Base-by-base conservation (phyloP, 1,140 invertebrate species). In the Aphelinus atriplicis region DNA sequence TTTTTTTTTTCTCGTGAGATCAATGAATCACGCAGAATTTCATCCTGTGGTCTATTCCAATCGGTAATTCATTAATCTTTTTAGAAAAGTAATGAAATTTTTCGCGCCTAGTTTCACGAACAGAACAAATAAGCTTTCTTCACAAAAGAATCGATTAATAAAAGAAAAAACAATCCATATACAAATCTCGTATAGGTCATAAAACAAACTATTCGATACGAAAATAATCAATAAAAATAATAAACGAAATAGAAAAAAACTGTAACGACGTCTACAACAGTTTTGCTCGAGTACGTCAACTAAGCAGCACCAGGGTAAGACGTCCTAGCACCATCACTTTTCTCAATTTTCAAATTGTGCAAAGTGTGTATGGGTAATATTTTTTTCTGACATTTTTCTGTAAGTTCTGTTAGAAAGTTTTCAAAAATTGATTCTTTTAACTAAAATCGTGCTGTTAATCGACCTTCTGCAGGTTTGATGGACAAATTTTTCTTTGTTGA, bases 271-370 rank as follows among this genome's bases (percentile, higher is more conserved):
- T 45, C 60, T 46, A 64, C 43, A 64, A 64, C 45, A 64, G 62
- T 10, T 51, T 45, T 60, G 42, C 3, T 61, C 51, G 57, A 61
- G 47, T 63, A 53, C 51, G 48, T 69, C 75, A 61, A 71, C 48
- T 66, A 79, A 74, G 78, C 66, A 84, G 81, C 84, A 83, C 83
- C 83, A 82, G 78, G 81, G 78, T 83, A 77, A 79, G 75, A 78
- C 78, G 72, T 81, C 81, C 81, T 86, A 85, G 84, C 85, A 86
- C 85, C 85, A 83, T 85, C 76, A 75, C 77, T 81, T 77, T 56
- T 60, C 4, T 67, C 42, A 53, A 60, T 45, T 43, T n/a, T 73
- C 58, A 67, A 50, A 47, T 43, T 51, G n/a, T 72, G 53, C 46
- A 50, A 2, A 55, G 64, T 60, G 71, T 74, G 47, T n/a, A 47